Base-by-base conservation (phyloP, 92 coral and sea anemone genomes). In the Metridium senile region DNA sequence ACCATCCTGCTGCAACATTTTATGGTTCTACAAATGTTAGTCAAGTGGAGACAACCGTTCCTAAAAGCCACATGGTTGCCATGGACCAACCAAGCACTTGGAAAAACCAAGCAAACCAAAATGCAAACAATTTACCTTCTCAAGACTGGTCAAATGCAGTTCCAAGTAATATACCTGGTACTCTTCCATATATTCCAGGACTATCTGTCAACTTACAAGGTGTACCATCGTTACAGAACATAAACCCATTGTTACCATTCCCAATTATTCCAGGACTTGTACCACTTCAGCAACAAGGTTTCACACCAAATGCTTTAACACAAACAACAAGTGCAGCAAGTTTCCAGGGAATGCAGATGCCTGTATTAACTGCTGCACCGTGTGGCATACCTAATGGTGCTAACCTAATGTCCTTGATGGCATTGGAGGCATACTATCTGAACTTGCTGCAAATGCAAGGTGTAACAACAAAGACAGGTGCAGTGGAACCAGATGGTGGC, bases 261-360 rank as follows among this genome's bases (percentile, higher is more conserved):
- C 77, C 77, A 49, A 45, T 69, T 11, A 1, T 71, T 25, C 75
- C 88, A 26, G 83, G 88, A 25, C 74, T 76, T 17, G 56, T 81
- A 27, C 81, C 71, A 35, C 32, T 83, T 46, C 74, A 74, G 28
- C 68, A 46, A 25, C 64, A 56, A 66, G 45, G 23, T 39, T 39
- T 82, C 28, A 31, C 49, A 11, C 61, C 83, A 33, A 72, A 56
- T 32, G 27, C 62, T n/a, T 19, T 28, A 39, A 39, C 49, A 13
- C 49, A 39, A 56, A 72, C 51, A 45, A 26, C n/a, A 10, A 53
- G 23, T 56, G 17, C 39, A 29, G 39, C 13, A 21, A 30, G 28
- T 32, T 23, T 32, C 20, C 65, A 29, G 51, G 62, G 21, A 20
- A 18, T 32, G 29, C 62, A 18, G 49, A 72, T 46, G 20, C 76